phyloP scores from a whole-genome alignment of 2,888 invertebrate species.

The Acleris laterana region DNA sequence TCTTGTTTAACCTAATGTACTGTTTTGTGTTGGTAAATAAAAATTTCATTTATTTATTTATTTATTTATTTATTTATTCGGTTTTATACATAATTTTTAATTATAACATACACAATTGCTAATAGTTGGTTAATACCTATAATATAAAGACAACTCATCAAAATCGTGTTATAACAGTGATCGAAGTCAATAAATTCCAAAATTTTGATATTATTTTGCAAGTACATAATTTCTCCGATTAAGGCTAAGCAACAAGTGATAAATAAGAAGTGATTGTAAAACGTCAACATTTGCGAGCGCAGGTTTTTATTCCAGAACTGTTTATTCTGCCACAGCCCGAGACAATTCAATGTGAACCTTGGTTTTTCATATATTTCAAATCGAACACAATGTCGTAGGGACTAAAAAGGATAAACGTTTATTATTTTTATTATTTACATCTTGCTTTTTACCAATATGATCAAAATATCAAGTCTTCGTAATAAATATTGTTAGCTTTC shows the following conservation, averaged over 20 bases:
- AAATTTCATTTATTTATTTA: too few species aligned
- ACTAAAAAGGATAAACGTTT: neutral
- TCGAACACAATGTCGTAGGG: constrained; percentile 1
- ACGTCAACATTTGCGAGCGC: neutral
- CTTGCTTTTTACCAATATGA: too few species aligned
- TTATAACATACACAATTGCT: too few species aligned
- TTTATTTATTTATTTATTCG: too few species aligned
- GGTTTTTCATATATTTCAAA: neutral
- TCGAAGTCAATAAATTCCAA: neutral
- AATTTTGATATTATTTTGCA: neutral
- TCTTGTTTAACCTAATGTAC: too few species aligned
- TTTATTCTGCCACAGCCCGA: constrained; percentile 2
- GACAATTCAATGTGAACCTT: constrained; percentile 1
- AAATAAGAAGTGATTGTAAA: neutral
- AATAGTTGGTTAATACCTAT: too few species aligned
- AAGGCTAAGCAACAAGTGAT: neutral
- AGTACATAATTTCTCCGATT: neutral
- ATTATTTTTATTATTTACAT: neutral
- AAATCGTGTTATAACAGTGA: neutral
- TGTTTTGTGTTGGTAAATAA: too few species aligned
- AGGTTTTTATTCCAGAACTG: neutral
- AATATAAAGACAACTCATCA: neutral
- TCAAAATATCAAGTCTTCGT: too few species aligned
- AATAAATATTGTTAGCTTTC: too few species aligned
- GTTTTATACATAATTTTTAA: too few species aligned